Evolutionary conservation across 2,888 invertebrate species (phyloP).

Genomic region (Frankliniella intonsa): DNA sequence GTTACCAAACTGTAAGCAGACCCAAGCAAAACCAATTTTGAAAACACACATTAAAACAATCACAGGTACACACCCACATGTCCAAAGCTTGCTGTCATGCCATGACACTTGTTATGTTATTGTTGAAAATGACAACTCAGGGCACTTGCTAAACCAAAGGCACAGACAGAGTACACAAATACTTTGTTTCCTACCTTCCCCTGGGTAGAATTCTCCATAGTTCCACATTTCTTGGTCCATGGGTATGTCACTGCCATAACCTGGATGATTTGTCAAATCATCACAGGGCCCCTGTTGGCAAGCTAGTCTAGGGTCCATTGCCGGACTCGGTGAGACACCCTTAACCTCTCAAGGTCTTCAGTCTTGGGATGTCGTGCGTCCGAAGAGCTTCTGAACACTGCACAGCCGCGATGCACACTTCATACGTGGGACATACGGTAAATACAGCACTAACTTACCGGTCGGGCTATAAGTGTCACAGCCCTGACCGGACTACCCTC

Average conservation of each 20-base stretch:
- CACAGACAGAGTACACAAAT: not conserved
- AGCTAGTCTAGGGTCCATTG: slow-evolving; percentile 24
- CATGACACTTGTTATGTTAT: slow-evolving; percentile 23
- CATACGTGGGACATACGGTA: not conserved
- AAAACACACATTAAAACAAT: not conserved
- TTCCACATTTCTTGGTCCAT: slow-evolving; percentile 18
- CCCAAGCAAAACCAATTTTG: slow-evolving; percentile 16
- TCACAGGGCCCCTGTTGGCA: slow-evolving; percentile 7
- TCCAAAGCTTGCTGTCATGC: slow-evolving; percentile 22
- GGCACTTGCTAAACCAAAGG: not conserved
- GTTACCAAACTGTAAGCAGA: not conserved
- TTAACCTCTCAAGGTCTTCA: slow-evolving; percentile 17
- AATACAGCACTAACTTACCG: slow-evolving; percentile 8
- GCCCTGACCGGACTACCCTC: not conserved
- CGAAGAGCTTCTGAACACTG: slow-evolving; percentile 9
- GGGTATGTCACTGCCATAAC: slow-evolving; percentile 19
- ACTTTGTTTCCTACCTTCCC: slow-evolving; percentile 7
- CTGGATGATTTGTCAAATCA: slow-evolving; percentile 18
- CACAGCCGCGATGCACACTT: slow-evolving; percentile 1
- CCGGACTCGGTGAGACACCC: slow-evolving; percentile 5
- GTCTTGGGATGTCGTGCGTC: not conserved
- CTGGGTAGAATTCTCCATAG: slow-evolving; percentile 2
- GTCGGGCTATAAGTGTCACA: slow-evolving; percentile 6
- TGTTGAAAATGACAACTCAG: slow-evolving; percentile 26
- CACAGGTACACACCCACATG: slow-evolving; percentile 15